Evolutionary conservation across 2,888 invertebrate species (phyloP), one percentile per base, ranked within the genome.

Genomic region (Chouioia cunea): DNA sequence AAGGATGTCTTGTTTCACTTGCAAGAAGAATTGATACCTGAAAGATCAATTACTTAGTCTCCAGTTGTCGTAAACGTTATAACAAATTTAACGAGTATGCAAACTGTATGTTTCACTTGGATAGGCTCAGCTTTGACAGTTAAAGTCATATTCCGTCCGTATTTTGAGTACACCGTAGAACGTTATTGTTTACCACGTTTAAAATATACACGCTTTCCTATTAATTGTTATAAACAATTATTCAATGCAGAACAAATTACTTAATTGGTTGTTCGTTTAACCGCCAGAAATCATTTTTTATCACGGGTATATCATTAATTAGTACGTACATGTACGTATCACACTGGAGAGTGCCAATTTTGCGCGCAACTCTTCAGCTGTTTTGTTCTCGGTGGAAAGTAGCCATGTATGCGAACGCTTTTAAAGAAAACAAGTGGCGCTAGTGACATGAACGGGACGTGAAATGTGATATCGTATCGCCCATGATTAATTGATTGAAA

Each of bases 1-100:
- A 65, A 97, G 89, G 79, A 98, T 94, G 86, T 98, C 97, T 88
- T 97, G 95, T 87, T 97, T 97, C 82, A 97, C 91, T 90, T 98
- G 97, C 80, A 98, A 90, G 87, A 97, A 98, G 87, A 97, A 93
- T 88, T 97, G 97, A 88, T 98, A 98, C 89, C 97, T 97, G 88
- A 23, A 86, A 86, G 77, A 78, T 76, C 65, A 59, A n/a, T n/a
- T n/a, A n/a, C n/a, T n/a, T n/a, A n/a, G n/a, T n/a, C n/a, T n/a
- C n/a, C n/a, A n/a, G n/a, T n/a, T n/a, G n/a, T 56, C 44, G 27
- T 44, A 65, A 48, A 58, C n/a, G n/a, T 22, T 15, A 27, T 4
- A 8, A 27, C 46, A 36, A 27, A 27, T 27, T 36, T 36, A 27
- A 27, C 3, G 6, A 27, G 36, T 6, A 6, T 36, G 36, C 36